Base-by-base conservation (phyloP, 2,797 vertebrate species). In the Poecilia picta region DNA sequence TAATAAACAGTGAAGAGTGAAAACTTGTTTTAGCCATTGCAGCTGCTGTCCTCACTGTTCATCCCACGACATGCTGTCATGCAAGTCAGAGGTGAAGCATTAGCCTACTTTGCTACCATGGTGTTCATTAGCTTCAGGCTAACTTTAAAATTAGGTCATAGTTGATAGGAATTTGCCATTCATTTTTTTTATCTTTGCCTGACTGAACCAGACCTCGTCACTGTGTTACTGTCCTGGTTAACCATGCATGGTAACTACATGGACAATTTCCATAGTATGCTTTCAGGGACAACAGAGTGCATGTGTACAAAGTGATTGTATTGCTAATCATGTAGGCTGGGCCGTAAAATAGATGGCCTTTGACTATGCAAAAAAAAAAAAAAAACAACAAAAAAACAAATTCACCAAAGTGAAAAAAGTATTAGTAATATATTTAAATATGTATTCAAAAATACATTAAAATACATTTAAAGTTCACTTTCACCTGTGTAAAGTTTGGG, bases 21-120 rank as follows among this genome's bases (percentile, higher is more conserved):
- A 88, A 86, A 84, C 80, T 51, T 81, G 75, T 74, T 75, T 68
- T 80, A 43, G 80, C 45, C 66, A 82, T 74, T 72, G 78, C 77
- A 88, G 80, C 79, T 73, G 73, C 72, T 12, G 28, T 89, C 57
- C 83, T 79, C 84, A 59, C 74, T 71, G 57, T 86, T 87, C 75
- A 86, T 76, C 53, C 66, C 64, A 83, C 76, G 83, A 62, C 74
- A 55, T 66, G 79, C 66, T 83, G 79, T 57, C 72, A 72, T 82
- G 81, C 55, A 49, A 80, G 83, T 57, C 78, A 80, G 59, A 80
- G 92, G 91, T 94, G 90, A 91, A 87, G 81, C 93, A 90, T 95
- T 96, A 94, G 85, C 94, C 93, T 91, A 93, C 85, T 94, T 94
- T 86, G 75, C 80, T 88, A 80, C 55, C 81, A 78, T 92, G 84